phyloP scores from a whole-genome alignment of 1,140 invertebrate genomes.

The Rhyzopertha dominica region DNA sequence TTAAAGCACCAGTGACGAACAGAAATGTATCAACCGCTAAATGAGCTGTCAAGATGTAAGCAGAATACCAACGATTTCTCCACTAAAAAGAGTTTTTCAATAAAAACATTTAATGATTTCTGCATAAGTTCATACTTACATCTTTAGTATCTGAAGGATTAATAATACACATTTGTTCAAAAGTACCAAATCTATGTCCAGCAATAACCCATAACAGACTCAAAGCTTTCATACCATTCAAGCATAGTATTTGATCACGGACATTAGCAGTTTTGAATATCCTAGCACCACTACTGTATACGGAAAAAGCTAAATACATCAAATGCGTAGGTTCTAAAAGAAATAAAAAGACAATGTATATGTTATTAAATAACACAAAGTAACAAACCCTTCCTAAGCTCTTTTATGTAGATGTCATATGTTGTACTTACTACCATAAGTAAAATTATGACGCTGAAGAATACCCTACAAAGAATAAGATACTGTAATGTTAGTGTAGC shows the following conservation, averaged over 20 bases:
- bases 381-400: too few species aligned
- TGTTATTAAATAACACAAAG: too few species aligned
- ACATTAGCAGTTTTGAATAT: slow-evolving; percentile 10
- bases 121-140: background rate
- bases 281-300: slow-evolving; percentile 15
- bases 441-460: too few species aligned
- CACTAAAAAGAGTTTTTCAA: slow-evolving; percentile 28
- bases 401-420: too few species aligned
- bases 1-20: slow-evolving; percentile 49
- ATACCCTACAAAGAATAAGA: too few species aligned
- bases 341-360: too few species aligned
- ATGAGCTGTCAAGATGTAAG: slow-evolving; percentile 40
- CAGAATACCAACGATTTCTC: slow-evolving; percentile 23
- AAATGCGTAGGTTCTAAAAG: too few species aligned
- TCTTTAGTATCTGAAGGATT: background rate
- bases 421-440: too few species aligned
- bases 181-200: slow-evolving; percentile 44
- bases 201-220: slow-evolving; percentile 53
- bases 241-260: slow-evolving; percentile 42
- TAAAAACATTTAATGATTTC: background rate
- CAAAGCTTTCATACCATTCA: slow-evolving; percentile 52
- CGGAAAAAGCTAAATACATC: slow-evolving; percentile 31
- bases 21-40: slow-evolving; percentile 54
- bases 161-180: too few species aligned
- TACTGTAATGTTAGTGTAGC: too few species aligned